phyloP scores from a whole-genome alignment of 2,113 vertebrate species.

The Butastur rufipennis region DNA sequence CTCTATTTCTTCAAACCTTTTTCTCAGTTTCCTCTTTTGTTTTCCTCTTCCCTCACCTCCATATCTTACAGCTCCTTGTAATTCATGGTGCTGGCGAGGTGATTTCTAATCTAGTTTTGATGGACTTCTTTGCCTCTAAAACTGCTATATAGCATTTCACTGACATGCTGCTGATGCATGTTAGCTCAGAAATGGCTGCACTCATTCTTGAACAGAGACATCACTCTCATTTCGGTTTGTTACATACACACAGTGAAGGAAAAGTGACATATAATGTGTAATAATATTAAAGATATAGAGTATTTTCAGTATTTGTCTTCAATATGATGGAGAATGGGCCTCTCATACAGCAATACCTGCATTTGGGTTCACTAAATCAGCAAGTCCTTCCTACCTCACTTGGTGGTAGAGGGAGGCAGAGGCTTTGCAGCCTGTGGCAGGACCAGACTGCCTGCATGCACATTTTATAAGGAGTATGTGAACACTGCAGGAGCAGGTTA shows the following conservation, averaged over 20 bases:
- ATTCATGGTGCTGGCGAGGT: background rate
- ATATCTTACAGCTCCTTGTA: background rate
- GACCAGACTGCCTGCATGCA: background rate
- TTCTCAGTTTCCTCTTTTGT: background rate
- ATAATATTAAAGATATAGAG: background rate
- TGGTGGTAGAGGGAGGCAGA: background rate
- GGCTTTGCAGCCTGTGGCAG: background rate
- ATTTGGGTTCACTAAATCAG: background rate
- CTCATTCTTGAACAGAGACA: background rate
- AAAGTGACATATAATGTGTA: background rate
- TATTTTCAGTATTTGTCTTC: background rate
- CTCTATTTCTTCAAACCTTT: background rate
- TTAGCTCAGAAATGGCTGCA: background rate
- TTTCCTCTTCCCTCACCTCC: background rate
- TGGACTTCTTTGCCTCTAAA: background rate
- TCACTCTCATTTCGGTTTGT: background rate
- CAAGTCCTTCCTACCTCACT: background rate
- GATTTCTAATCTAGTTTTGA: slow-evolving; percentile 13
- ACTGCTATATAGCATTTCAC: background rate
- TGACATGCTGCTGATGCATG: background rate
- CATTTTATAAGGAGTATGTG: background rate
- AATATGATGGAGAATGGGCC: background rate
- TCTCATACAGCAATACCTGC: background rate
- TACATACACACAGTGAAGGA: background rate
- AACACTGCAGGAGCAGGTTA: background rate